These are phyloP conservation scores for Flabesymbios commensalis DNA, from an alignment of 2,888 invertebrate genomes.

Conservation along the genomic window DNA sequence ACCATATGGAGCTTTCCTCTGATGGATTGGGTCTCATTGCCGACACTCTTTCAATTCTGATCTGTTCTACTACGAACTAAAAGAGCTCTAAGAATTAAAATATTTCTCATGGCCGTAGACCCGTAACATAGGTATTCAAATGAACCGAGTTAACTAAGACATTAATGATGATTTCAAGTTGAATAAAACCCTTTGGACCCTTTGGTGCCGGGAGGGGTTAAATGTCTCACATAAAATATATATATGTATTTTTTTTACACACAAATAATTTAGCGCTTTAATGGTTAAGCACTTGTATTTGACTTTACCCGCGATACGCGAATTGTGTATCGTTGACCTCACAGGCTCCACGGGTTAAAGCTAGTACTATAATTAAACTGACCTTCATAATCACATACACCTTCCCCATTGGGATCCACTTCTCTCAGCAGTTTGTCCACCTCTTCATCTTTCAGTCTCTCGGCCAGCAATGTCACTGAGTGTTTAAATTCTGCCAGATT, in stretches of 20 bases:
- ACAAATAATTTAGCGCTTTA: background rate
- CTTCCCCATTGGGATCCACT: slow-evolving; percentile 33
- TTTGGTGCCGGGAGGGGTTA: background rate
- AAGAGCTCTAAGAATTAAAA: too few species aligned
- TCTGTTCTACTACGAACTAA: background rate
- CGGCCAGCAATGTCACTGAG: slow-evolving; percentile 33
- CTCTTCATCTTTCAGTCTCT: slow-evolving; percentile 30
- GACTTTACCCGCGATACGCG: background rate
- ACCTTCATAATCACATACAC: slow-evolving; percentile 28
- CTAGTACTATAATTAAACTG: background rate
- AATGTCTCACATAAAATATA: background rate
- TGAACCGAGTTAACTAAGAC: background rate
- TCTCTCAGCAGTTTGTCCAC: slow-evolving; percentile 34
- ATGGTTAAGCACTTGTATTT: background rate
- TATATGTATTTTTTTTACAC: background rate
- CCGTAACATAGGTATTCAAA: too few species aligned
- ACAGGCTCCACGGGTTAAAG: background rate
- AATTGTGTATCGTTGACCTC: background rate
- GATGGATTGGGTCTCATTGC: background rate
- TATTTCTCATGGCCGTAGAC: too few species aligned
- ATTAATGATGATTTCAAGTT: too few species aligned
- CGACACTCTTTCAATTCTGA: background rate
- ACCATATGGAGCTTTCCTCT: too few species aligned
- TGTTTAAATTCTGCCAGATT: slow-evolving; percentile 30
- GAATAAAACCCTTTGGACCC: too few species aligned